phyloP scores from a whole-genome alignment of 35 echinoderm and acorn worm genomes.

The Heliocidaris erythrogramma region DNA sequence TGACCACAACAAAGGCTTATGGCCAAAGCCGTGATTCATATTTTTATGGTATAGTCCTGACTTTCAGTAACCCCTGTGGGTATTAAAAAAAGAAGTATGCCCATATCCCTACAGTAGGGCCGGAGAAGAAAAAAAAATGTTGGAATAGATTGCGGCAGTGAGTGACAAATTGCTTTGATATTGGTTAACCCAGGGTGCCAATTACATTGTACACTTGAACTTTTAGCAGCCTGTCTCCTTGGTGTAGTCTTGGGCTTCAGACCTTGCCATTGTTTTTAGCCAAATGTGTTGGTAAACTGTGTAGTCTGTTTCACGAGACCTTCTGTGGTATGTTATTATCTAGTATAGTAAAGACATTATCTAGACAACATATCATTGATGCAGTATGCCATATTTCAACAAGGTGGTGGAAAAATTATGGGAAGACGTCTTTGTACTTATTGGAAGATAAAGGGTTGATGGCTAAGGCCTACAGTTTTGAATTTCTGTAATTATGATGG shows the following conservation, averaged over 20 bases:
- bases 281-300: no score
- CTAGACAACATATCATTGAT: no score
- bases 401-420: no score
- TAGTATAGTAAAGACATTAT: no score
- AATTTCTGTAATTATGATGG: no score
- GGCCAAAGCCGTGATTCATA: slow-evolving; percentile 14
- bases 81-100: background rate
- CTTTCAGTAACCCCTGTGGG: background rate
- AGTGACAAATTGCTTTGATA: slow-evolving; percentile 34
- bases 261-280: background rate
- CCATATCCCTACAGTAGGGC: background rate
- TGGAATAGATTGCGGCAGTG: background rate
- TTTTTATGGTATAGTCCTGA: background rate
- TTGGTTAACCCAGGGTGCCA: slow-evolving; percentile 20
- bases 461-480: no score
- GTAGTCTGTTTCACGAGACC: no score
- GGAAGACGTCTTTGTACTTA: no score
- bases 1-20: slow-evolving; percentile 34
- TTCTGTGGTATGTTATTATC: no score
- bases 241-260: background rate
- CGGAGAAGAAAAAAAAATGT: background rate
- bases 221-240: background rate
- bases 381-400: no score
- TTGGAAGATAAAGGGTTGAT: no score
- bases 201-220: slow-evolving; percentile 30